A percentile compares a stretch with the other conserved stretches of the same genome.
Conservation (phyloP, 2,113 vertebrate genomes). For the Notarius quadriscutis region DNA sequence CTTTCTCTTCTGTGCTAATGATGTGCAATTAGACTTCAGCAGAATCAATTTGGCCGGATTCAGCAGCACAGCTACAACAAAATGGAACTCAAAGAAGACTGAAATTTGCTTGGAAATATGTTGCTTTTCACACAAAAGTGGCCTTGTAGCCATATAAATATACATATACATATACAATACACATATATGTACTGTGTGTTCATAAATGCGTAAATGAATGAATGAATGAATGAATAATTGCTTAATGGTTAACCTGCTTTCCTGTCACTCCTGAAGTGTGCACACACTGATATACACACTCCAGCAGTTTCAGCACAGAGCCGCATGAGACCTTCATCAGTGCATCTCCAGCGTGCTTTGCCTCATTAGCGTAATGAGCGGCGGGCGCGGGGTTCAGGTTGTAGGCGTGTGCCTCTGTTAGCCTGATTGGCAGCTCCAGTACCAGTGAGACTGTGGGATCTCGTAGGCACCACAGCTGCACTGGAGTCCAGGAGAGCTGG, state of each 20-base stretch:
- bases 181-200: not conserved
- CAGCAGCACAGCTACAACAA: not conserved
- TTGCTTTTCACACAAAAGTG: not conserved
- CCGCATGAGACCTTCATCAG: conserved; percentile 25
- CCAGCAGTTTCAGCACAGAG: conserved; percentile 5
- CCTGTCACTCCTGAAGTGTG: conserved; percentile 11
- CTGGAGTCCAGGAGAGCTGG: not conserved
- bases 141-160: not conserved
- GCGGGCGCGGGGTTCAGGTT: conserved; percentile 15
- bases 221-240: not conserved
- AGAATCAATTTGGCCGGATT: not conserved
- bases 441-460: not conserved
- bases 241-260: conserved; percentile 7
- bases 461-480: not conserved
- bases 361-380: conserved; percentile 35
- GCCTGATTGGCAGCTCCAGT: conserved; percentile 30
- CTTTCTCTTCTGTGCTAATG: not conserved
- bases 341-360: conserved; percentile 1
- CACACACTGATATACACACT: not conserved
- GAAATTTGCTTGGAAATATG: not conserved
- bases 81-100: not conserved
- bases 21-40: not conserved
- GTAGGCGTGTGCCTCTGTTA: not conserved
- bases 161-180: not conserved
- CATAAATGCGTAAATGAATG: not conserved